Evolutionary conservation across 2,888 invertebrate genomes (phyloP).

Genomic region (Chromoteleia sp.): DNA sequence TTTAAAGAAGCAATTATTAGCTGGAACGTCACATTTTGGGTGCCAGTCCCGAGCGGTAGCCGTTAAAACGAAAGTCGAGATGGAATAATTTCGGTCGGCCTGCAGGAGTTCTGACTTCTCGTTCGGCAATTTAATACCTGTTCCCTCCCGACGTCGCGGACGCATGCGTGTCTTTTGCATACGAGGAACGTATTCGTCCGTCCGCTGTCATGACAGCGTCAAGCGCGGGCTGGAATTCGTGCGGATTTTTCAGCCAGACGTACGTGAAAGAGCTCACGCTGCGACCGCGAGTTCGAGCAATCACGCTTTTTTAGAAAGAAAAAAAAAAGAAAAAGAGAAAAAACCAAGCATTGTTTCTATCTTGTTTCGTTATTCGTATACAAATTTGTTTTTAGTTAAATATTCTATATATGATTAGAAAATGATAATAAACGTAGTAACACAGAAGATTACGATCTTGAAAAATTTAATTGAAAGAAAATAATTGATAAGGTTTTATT

Average conservation of each 20-base stretch:
- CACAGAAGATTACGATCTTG: too few species aligned
- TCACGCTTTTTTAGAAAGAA: too few species aligned
- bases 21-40: constrained; percentile 60
- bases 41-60: constrained; percentile 61
- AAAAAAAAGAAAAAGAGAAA: too few species aligned
- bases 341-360: too few species aligned
- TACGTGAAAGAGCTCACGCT: constrained; percentile 52
- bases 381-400: too few species aligned
- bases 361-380: not conserved
- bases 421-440: too few species aligned
- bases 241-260: constrained; percentile 40
- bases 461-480: too few species aligned
- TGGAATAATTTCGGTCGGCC: constrained; percentile 62
- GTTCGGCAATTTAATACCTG: constrained; percentile 68
- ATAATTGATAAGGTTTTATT: too few species aligned
- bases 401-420: too few species aligned
- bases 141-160: constrained; percentile 26
- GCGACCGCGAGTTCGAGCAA: constrained; percentile 37
- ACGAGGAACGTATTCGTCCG: constrained; percentile 42
- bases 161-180: constrained; percentile 48
- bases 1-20: constrained; percentile 63
- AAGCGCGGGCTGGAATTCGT: constrained; percentile 60
- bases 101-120: constrained; percentile 65
- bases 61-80: constrained; percentile 58
- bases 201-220: constrained; percentile 64